Evolutionary conservation across 2,888 invertebrate species (phyloP).

Genomic region (Gymnocheta viridis): DNA sequence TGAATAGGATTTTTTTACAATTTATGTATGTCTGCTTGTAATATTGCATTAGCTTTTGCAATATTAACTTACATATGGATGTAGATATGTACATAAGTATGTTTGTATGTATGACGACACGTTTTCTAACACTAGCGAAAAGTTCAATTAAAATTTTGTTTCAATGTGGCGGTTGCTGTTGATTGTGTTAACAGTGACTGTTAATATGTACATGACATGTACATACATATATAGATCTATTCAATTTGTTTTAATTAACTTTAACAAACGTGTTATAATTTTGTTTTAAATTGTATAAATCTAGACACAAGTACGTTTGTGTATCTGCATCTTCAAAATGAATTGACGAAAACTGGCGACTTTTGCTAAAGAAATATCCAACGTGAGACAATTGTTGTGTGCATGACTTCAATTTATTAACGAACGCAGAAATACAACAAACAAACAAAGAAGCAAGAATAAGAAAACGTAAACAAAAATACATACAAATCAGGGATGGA

Average conservation of each 20-base stretch:
- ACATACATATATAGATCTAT: not conserved
- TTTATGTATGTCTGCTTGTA: too few species aligned
- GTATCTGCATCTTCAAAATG: slow-evolving; percentile 25
- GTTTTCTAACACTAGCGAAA: slow-evolving; percentile 13
- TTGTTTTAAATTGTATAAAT: slow-evolving; percentile 15
- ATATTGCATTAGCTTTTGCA: too few species aligned
- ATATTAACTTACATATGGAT: too few species aligned
- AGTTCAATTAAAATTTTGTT: slow-evolving; percentile 45
- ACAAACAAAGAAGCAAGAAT: slow-evolving; percentile 44
- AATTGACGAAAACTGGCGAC: slow-evolving; percentile 28
- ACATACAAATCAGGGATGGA: too few species aligned
- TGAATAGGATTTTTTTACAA: too few species aligned
- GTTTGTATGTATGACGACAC: not conserved
- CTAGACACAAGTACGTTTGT: not conserved
- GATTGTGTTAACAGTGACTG: slow-evolving; percentile 35
- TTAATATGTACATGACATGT: slow-evolving; percentile 9
- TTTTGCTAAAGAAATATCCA: slow-evolving; percentile 1
- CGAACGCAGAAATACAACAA: slow-evolving; percentile 39
- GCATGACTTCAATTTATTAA: slow-evolving; percentile 30
- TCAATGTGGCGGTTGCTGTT: not conserved
- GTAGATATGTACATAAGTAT: not conserved
- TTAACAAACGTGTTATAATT: slow-evolving; percentile 49
- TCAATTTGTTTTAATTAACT: slow-evolving; percentile 51
- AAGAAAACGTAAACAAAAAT: slow-evolving; percentile 59
- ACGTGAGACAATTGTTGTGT: slow-evolving; percentile 25